Evolutionary conservation across 2,888 invertebrate genomes (phyloP), one percentile per base, ranked within the genome.

Genomic region (Pristionchus mayeri): DNA sequence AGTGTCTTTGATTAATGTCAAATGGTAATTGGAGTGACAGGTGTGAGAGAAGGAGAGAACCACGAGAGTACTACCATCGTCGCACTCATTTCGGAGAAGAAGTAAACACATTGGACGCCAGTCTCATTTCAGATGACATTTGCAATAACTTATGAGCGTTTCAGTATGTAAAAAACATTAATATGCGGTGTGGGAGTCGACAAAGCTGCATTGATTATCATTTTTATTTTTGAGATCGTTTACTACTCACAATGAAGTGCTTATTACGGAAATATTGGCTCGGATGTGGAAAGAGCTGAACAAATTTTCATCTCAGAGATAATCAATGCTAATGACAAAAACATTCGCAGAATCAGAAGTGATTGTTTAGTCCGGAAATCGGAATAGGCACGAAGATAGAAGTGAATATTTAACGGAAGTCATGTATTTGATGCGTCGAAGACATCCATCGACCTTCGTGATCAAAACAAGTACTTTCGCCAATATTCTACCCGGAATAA

Each of bases 31-130:
- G 63, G n/a, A 34, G n/a, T 75, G 75, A 75, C 75, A 40, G 75
- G 44, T 75, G 75, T 75, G 75, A 75, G 75, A 75, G 40, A 63
- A 63, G 63, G 34, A 75, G 63, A 63, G 63, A 63, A 63, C 63
- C 63, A 63, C 63, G 63, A 63, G 63, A 63, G 63, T 63, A 34
- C 30, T 34, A 63, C 63, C 16, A 63, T 34, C 18, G 63, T 63
- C 16, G 18, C 34, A 30, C 6, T 63, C 63, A 63, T 63, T 63
- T 63, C 11, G 16, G 30, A 63, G 63, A 34, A 13, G 34, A 63
- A 34, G 24, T 24, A 24, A 11, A 21, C 24, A 63, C 34, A 63
- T 63, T 30, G 30, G n/a, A n/a, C n/a, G n/a, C n/a, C n/a, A n/a
- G n/a, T n/a, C n/a, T n/a, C n/a, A n/a, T n/a, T n/a, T n/a, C n/a